Evolutionary conservation across 2,888 invertebrate genomes (phyloP), one percentile per base, ranked within the genome.

Genomic region (Drosophila engyochracea): DNA sequence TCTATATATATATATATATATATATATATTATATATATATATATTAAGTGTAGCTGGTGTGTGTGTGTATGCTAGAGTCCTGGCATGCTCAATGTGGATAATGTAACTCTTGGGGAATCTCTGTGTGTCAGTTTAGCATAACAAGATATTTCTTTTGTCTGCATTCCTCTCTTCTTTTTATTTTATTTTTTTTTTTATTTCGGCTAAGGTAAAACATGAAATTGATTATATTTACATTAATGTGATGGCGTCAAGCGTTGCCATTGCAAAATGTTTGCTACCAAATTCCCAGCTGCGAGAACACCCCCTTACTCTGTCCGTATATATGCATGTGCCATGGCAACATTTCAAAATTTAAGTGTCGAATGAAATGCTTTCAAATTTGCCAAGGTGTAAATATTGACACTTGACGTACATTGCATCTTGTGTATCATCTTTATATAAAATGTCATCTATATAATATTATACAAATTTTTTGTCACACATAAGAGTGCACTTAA

Each of bases 201-300:
- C 52, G 82, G 80, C 82, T 70, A 64, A 81, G 83, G 79, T 66
- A 83, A 90, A 91, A 90, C 90, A 90, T 86, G 82, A 91, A 91
- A 91, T 91, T 91, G 91, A 89, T 91, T 90, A 90, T 89, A 91
- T 91, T 90, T 92, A 89, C 88, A 91, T 92, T 88, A 84, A 91
- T 87, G 88, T 78, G 85, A 86, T 83, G 83, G 87, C 87, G 80
- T 90, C 80, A 83, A 84, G 78, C 84, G 81, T 77, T 90, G 81
- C 75, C 82, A 81, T 85, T 86, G 83, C 72, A 84, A 85, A 85
- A 82, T 82, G 78, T 58, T 71, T 70, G 66, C 58, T 58, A 80
- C 39, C 28, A 72, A 79, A 71, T 66, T 67, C 65, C 53, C 58
- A 68, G 64, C 53, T 81, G 62, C 82, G 67, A 44, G 47, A 52